Percentiles rank a stretch among this genome's conserved stretches.
Evolutionary conservation across 2,113 vertebrate species (phyloP).

Genomic region (Brachyhypopomus gauderio): DNA sequence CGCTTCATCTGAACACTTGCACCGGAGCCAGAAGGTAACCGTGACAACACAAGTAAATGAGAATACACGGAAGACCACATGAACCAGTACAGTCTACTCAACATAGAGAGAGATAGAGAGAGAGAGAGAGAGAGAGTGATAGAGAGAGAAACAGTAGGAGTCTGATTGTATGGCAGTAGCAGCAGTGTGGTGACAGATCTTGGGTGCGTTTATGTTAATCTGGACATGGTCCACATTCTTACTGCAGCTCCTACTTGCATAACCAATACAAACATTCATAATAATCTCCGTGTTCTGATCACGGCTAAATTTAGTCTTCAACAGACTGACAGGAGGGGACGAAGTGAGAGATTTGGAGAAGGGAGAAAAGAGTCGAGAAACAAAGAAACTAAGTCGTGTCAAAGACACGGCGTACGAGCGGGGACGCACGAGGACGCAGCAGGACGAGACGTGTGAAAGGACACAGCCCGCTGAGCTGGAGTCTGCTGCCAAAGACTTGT

Average conservation of each 20-base stretch:
- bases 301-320: slow-evolving; percentile 49
- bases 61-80: too few species aligned
- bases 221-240: slow-evolving; percentile 51
- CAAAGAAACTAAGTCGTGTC: too few species aligned
- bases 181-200: slow-evolving; percentile 47
- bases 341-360: slow-evolving; percentile 6
- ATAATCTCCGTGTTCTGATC: slow-evolving; percentile 53
- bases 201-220: slow-evolving; percentile 53
- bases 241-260: slow-evolving; percentile 58
- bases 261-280: slow-evolving; percentile 58
- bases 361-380: neutral
- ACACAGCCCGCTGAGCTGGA: too few species aligned
- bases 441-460: too few species aligned
- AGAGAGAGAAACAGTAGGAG: slow-evolving; percentile 36
- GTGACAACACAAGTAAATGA: too few species aligned
- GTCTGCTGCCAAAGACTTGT: too few species aligned
- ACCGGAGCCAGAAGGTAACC: too few species aligned
- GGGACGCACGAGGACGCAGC: too few species aligned
- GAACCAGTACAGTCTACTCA: too few species aligned
- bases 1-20: too few species aligned
- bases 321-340: slow-evolving; percentile 25
- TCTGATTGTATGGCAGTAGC: slow-evolving; percentile 42
- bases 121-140: neutral
- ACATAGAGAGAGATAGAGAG: slow-evolving; percentile 5
- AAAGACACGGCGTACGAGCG: too few species aligned